A percentile compares a stretch with the other conserved stretches of the same genome.
These are phyloP conservation scores for Leptobrachium ailaonicum DNA, from an alignment of 2,113 vertebrate genomes.

Conservation along the genomic window DNA sequence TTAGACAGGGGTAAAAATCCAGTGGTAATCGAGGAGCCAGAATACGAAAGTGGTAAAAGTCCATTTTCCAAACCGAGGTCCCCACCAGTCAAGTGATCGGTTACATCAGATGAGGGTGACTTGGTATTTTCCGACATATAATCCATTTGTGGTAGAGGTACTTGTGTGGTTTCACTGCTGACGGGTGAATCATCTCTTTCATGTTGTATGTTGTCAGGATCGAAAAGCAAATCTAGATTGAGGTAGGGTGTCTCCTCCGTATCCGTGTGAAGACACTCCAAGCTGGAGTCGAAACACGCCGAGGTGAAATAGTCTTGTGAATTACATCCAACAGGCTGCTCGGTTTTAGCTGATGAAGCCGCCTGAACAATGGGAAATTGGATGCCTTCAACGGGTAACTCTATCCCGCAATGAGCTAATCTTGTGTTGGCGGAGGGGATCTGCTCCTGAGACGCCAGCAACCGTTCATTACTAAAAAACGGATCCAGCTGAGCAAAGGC, in stretches of 20 bases:
- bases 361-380: background rate
- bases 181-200: background rate
- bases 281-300: background rate
- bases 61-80: background rate
- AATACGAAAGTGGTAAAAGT: background rate
- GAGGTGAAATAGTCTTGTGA: background rate
- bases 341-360: background rate
- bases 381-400: background rate
- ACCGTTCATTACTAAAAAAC: background rate
- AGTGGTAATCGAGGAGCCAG: background rate
- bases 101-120: background rate
- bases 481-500: background rate
- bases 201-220: background rate
- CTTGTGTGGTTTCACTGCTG: background rate
- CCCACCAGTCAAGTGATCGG: background rate
- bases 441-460: background rate
- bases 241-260: background rate
- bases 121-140: background rate
- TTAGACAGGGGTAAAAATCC: background rate
- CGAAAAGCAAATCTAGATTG: conserved; percentile 32
- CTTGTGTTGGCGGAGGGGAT: background rate
- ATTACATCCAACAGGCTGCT: background rate
- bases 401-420: too few relatives aligned
- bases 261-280: background rate
- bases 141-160: background rate